phyloP scores from a whole-genome alignment of 2,797 vertebrate species.

The Erithacus rubecula region DNA sequence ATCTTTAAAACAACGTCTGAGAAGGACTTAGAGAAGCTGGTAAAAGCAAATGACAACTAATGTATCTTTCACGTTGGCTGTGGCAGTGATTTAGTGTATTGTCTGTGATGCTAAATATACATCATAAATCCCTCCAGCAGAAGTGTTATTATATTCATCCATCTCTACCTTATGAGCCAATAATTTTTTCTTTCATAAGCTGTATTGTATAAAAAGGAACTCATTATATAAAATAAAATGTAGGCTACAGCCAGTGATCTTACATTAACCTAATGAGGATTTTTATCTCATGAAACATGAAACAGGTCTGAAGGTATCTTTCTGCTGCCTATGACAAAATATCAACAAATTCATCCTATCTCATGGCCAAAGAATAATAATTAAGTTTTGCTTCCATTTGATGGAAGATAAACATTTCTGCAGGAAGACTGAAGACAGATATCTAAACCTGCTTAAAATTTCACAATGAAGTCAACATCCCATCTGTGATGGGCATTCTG shows the following conservation, averaged over 20 bases:
- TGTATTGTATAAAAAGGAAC: constrained; percentile 59
- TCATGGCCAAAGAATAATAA: neutral
- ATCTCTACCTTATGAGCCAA: constrained; percentile 67
- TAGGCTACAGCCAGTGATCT: constrained; percentile 46
- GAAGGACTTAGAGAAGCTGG: constrained; percentile 60
- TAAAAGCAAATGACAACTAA: constrained; percentile 73
- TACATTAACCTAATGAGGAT: constrained; percentile 50
- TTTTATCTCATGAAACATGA: constrained; percentile 9
- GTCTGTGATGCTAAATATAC: constrained; percentile 76
- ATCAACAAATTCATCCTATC: neutral
- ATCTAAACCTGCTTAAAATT: neutral
- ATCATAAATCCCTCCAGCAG: constrained; percentile 79
- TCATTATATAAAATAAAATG: constrained; percentile 71
- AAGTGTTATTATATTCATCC: constrained; percentile 76
- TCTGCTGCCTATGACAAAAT: neutral
- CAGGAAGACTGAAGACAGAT: neutral
- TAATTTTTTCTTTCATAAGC: constrained; percentile 62
- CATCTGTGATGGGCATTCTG: neutral
- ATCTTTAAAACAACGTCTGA: constrained; percentile 68
- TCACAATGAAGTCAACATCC: neutral
- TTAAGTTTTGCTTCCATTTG: neutral
- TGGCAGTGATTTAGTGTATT: constrained; percentile 79
- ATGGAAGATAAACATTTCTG: neutral
- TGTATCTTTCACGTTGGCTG: constrained; percentile 70
- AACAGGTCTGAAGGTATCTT: neutral